Percentiles rank a stretch among this genome's conserved stretches.
phyloP scores from a whole-genome alignment of 2,797 vertebrate genomes.

The Sylvia borin region DNA sequence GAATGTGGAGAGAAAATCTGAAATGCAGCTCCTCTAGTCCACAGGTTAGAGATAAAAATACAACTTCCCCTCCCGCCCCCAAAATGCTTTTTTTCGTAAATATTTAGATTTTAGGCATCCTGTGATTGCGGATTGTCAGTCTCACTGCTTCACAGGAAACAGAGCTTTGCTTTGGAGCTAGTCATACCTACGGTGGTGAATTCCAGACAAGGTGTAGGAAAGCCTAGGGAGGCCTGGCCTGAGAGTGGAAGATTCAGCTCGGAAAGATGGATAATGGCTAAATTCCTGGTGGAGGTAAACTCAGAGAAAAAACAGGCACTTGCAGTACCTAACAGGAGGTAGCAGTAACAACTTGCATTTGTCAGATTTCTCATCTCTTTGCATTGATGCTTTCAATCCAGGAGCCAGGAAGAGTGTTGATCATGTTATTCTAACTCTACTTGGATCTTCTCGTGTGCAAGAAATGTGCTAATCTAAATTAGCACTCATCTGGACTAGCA shows the following conservation, averaged over 20 bases:
- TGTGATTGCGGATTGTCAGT: background rate
- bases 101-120: background rate
- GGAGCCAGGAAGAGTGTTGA: background rate
- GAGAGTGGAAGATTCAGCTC: background rate
- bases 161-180: background rate
- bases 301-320: background rate
- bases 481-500: background rate
- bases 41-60: background rate
- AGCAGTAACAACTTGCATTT: background rate
- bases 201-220: background rate
- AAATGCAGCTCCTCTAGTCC: background rate
- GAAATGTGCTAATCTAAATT: background rate
- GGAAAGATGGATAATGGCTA: background rate
- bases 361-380: background rate
- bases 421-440: background rate
- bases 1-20: background rate
- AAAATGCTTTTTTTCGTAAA: background rate
- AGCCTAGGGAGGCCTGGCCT: background rate
- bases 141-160: background rate
- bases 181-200: background rate
- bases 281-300: background rate
- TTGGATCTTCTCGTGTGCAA: background rate
- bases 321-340: background rate
- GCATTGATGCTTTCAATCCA: background rate
- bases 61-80: no score